Percentiles rank a stretch among this genome's conserved stretches.
These are phyloP conservation scores for Grapholita molesta DNA, from an alignment of 1,140 invertebrate genomes.

Conservation along the genomic window DNA sequence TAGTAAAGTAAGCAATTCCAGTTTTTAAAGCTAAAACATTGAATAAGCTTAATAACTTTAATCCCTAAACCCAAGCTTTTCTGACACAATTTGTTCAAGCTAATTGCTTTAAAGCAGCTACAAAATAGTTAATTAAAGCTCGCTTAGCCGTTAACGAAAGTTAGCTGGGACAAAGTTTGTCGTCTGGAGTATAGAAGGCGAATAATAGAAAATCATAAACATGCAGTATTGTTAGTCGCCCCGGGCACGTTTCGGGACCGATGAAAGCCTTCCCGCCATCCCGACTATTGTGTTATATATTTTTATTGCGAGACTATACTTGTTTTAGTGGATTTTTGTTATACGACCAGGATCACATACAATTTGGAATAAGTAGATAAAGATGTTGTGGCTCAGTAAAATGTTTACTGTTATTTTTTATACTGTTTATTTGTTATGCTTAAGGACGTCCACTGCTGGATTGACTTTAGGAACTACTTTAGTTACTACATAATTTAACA, in stretches of 20 bases:
- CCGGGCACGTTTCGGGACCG: conserved; percentile 3
- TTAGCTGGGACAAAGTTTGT: not conserved
- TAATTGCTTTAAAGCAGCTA: not conserved
- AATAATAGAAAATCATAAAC: conserved; percentile 19
- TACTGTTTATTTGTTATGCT: too few relatives aligned
- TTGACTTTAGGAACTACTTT: too few relatives aligned
- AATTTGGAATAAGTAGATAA: not conserved
- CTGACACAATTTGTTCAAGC: not conserved
- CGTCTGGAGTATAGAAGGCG: not conserved
- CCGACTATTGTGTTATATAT: not conserved
- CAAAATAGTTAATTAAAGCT: conserved; percentile 13
- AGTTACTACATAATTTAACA: too few relatives aligned
- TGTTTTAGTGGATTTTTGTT: not conserved
- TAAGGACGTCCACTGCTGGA: too few relatives aligned
- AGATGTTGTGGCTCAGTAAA: not conserved
- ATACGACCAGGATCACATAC: not conserved
- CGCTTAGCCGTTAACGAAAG: conserved; percentile 7
- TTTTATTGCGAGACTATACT: not conserved
- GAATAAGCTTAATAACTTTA: not conserved
- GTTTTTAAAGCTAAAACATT: not conserved
- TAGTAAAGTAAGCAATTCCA: not conserved
- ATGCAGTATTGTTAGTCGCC: not conserved
- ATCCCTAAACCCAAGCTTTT: not conserved
- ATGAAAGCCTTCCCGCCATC: not conserved
- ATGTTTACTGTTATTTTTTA: too few relatives aligned